A percentile compares a stretch with the other conserved stretches of the same genome.
These are phyloP conservation scores for Eulemur rubriventer DNA, from an alignment of 2,797 vertebrate species.

Conservation along the genomic window DNA sequence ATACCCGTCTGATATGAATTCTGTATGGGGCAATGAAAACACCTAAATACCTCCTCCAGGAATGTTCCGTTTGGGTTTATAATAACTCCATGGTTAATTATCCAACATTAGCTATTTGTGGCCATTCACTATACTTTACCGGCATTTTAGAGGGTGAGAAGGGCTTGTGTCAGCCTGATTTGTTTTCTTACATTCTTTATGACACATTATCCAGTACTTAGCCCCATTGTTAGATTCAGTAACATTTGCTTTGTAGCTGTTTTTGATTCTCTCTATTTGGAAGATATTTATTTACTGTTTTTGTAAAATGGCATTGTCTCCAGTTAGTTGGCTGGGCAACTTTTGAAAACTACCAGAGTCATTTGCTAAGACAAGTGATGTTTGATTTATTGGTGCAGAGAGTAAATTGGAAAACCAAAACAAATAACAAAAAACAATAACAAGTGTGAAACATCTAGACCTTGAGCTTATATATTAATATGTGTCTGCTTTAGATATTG, in stretches of 20 bases:
- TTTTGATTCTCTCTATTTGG: neutral
- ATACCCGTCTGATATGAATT: neutral
- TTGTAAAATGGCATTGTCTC: neutral
- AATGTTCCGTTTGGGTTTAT: neutral
- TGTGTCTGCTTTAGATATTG: neutral
- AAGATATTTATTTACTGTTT: neutral
- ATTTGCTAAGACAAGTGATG: neutral
- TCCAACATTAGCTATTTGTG: neutral
- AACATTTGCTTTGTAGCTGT: neutral
- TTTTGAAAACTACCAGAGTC: neutral
- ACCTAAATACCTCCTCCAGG: neutral
- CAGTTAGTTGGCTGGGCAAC: neutral
- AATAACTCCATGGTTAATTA: neutral
- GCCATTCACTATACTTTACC: neutral
- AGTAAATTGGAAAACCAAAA: constrained; percentile 1
- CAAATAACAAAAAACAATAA: neutral
- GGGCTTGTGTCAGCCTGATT: neutral
- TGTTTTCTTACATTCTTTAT: neutral
- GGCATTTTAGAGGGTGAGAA: neutral
- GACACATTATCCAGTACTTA: neutral
- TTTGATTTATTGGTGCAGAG: neutral
- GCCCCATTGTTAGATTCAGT: neutral
- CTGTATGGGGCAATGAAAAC: neutral
- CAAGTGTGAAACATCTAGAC: neutral
- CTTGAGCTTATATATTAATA: neutral